These are phyloP conservation scores for Eilema caniola DNA, from an alignment of 2,888 invertebrate genomes.

Conservation along the genomic window DNA sequence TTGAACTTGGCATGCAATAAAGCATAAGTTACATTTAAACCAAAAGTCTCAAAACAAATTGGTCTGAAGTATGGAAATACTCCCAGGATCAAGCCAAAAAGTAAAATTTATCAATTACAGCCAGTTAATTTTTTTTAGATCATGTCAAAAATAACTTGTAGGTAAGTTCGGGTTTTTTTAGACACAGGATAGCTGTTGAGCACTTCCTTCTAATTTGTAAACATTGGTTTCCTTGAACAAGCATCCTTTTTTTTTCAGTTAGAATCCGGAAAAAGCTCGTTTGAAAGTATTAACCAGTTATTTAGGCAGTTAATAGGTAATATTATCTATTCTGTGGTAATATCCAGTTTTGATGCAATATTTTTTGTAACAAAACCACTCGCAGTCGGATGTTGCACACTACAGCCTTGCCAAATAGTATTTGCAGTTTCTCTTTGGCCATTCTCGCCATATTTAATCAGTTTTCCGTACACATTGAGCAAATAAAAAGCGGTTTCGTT, in stretches of 20 bases:
- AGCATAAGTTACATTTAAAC: neutral
- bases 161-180: neutral
- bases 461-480: constrained; percentile 9
- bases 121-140: no score
- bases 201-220: neutral
- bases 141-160: no score
- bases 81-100: no score
- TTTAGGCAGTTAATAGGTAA: constrained; percentile 5
- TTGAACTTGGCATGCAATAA: neutral
- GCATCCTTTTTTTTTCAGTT: neutral
- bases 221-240: neutral
- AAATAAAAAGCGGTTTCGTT: neutral
- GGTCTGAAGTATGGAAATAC: neutral
- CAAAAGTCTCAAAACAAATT: neutral
- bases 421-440: constrained; percentile 55
- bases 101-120: no score
- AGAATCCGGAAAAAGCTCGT: neutral
- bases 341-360: constrained; percentile 56
- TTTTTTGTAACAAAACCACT: constrained; percentile 46
- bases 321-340: no score
- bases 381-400: constrained; percentile 55
- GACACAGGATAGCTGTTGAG: neutral
- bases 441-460: constrained; percentile 43
- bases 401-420: constrained; percentile 50
- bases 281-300: neutral